phyloP scores from a whole-genome alignment of 2,888 invertebrate genomes.

The Ellobium chinense region DNA sequence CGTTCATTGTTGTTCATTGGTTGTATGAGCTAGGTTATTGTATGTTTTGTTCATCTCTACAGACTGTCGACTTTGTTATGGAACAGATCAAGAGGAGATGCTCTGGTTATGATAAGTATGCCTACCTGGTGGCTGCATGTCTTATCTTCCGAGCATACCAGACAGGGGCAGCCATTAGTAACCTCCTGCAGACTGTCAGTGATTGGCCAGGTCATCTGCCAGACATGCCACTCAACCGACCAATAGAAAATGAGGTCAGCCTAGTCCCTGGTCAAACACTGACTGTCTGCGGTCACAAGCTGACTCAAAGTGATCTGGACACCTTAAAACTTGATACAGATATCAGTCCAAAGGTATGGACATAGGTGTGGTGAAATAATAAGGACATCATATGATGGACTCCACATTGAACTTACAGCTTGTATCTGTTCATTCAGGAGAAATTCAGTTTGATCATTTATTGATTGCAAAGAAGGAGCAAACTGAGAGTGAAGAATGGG shows the following conservation, averaged over 20 bases:
- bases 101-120: not conserved
- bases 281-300: constrained; percentile 38
- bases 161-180: not conserved
- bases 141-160: constrained; percentile 16
- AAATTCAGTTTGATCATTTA: no score
- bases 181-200: constrained; percentile 22
- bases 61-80: constrained; percentile 14
- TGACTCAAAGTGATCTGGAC: constrained; percentile 26
- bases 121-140: constrained; percentile 29
- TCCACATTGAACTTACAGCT: no score
- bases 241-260: not conserved
- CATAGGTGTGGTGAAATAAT: not conserved
- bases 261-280: constrained; percentile 24
- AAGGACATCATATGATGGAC: no score
- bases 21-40: no score
- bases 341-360: constrained; percentile 28
- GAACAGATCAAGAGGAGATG: not conserved
- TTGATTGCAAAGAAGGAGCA: no score
- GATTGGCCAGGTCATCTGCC: constrained; percentile 38
- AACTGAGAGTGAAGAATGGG: no score
- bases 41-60: no score
- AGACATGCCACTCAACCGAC: not conserved
- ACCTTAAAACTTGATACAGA: constrained; percentile 17
- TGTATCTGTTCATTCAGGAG: no score
- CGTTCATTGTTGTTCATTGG: no score